Conservation (phyloP, 1,140 invertebrate species). For the Zaprionus tsacasi region DNA sequence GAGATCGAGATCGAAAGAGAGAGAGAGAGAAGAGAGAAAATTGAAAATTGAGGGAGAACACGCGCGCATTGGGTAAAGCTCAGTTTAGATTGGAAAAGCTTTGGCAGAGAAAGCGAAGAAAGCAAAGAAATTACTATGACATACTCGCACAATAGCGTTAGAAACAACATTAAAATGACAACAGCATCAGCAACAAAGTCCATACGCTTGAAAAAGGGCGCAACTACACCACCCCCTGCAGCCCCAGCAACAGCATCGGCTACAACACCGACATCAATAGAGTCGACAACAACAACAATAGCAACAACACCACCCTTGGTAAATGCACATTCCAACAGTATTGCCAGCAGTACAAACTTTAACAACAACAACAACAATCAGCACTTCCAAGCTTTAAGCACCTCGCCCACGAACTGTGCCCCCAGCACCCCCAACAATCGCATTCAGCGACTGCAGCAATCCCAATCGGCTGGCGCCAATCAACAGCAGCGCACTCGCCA, state of each 20-base stretch:
- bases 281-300: slow-evolving; percentile 47
- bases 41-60: background rate
- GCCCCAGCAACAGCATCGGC: slow-evolving; percentile 26
- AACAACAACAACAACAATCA: slow-evolving; percentile 59
- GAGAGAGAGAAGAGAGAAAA: slow-evolving; percentile 4
- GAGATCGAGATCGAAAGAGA: slow-evolving; percentile 7
- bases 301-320: slow-evolving; percentile 62
- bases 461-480: slow-evolving; percentile 64
- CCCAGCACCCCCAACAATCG: slow-evolving; percentile 55
- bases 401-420: slow-evolving; percentile 62
- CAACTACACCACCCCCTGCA: slow-evolving; percentile 51
- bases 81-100: slow-evolving; percentile 23
- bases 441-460: slow-evolving; percentile 61
- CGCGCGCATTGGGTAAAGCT: slow-evolving; percentile 11
- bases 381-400: slow-evolving; percentile 67
- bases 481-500: slow-evolving; percentile 48
- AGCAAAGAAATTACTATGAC: slow-evolving; percentile 79
- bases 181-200: slow-evolving; percentile 81
- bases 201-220: slow-evolving; percentile 79
- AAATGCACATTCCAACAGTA: slow-evolving; percentile 84
- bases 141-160: slow-evolving; percentile 84
- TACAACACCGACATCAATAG: slow-evolving; percentile 34
- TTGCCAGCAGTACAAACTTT: slow-evolving; percentile 84
- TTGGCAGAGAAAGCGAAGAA: slow-evolving; percentile 56
- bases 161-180: slow-evolving; percentile 84